Base-by-base conservation (phyloP, 2,113 vertebrate species). In the Illadopsis cleaveri region DNA sequence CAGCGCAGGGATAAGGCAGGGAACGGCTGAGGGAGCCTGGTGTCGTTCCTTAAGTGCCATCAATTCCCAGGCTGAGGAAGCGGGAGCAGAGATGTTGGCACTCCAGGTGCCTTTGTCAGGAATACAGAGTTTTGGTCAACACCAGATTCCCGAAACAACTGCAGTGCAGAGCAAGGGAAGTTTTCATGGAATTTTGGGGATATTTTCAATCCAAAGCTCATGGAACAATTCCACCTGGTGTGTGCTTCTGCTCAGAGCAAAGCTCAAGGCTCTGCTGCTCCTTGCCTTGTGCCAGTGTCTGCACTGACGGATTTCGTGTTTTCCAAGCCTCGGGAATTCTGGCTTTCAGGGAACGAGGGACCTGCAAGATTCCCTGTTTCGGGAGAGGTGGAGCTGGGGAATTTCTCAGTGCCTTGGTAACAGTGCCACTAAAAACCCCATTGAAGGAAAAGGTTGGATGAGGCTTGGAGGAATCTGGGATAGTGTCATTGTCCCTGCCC, bases 191-290 rank as follows among this genome's bases (percentile, higher is more conserved):
- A 61, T 18, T n/a, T 24, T 7, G 23, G 6, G 6, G 5, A 35
- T 18, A 10, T 42, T 18, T 28, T 15, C 33, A 9, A 9, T 9
- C 21, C 25, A 9, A 21, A 62, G 6, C 8, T 44, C 25, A 4
- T 1, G 0, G 31, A 76, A 27, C 3, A 1, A 23, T 78, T 38
- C 47, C 9, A 1, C 5, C 10, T 3, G 30, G 16, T 5, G 11
- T 3, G 28, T 12, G 35, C 54, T 8, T 42, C 40, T 38, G 48
- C 33, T 4, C 4, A 5, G 1, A 50, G 40, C 12, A 6, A 25
- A 44, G 19, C 2, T 33, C 14, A 5, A 17, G 64, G 24, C 37
- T 51, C 6, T 38, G 60, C 30, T 62, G 47, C 51, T 25, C 9
- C 5, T 10, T 13, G 44, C 24, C 12, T 1, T 17, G 81, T 11